These are phyloP conservation scores for Brachionus koreanus DNA, from an alignment of 1,140 invertebrate genomes.

Conservation along the genomic window DNA sequence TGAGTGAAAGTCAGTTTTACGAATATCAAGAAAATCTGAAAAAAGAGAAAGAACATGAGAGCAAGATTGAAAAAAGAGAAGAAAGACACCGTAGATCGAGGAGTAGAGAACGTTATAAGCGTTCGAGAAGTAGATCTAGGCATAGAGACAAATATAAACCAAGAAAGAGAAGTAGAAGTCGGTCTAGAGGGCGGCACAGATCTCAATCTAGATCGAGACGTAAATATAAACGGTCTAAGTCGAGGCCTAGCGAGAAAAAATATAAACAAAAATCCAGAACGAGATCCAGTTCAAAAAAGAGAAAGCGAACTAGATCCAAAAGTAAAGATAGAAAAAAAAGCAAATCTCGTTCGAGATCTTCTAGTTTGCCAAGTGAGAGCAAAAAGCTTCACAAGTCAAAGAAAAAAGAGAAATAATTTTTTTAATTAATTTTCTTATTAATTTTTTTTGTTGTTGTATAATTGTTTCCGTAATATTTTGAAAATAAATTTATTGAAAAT, in stretches of 20 bases:
- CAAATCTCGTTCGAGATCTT: neutral
- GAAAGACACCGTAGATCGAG: neutral
- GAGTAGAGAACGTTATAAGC: neutral
- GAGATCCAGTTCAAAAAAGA: neutral
- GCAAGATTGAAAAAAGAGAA: neutral
- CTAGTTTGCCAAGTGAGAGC: neutral
- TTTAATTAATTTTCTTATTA: neutral
- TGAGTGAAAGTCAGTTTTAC: slow-evolving; percentile 21
- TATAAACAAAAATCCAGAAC: neutral
- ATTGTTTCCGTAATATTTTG: neutral
- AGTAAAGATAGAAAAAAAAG: slow-evolving; percentile 1
- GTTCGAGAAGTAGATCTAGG: slow-evolving; percentile 10
- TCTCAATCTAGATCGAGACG: slow-evolving; percentile 1
- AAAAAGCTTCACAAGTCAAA: neutral
- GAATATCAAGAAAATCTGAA: slow-evolving; percentile 30
- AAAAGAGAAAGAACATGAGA: slow-evolving; percentile 1
- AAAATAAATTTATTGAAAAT: neutral
- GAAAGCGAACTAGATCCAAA: neutral
- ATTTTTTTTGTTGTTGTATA: neutral
- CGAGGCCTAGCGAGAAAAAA: neutral
- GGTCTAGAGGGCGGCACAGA: neutral
- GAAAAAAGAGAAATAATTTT: neutral
- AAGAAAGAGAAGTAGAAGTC: neutral
- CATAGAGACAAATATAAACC: neutral
- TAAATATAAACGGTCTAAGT: neutral